Percentiles rank a stretch among this genome's conserved stretches.
These are phyloP conservation scores for Ladona fulva DNA, from an alignment of 1,140 invertebrate species.

Conservation along the genomic window DNA sequence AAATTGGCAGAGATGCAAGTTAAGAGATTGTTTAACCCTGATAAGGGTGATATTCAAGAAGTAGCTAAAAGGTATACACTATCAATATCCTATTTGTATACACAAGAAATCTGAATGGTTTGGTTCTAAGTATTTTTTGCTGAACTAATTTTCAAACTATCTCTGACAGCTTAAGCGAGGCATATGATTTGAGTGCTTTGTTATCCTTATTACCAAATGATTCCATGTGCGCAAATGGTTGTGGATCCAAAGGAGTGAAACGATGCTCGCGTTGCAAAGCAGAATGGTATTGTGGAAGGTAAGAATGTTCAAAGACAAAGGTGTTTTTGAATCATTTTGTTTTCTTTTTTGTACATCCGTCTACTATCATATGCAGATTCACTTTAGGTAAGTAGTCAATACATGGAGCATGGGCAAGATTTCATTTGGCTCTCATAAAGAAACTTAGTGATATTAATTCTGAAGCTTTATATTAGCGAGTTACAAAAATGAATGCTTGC, in stretches of 20 bases:
- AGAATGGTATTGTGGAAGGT: constrained; percentile 44
- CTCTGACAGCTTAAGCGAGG: constrained; percentile 21
- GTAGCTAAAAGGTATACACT: constrained; percentile 36
- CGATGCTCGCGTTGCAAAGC: constrained; percentile 42
- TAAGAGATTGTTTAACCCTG: constrained; percentile 39
- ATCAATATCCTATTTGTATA: background rate
- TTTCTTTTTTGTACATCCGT: too few relatives aligned
- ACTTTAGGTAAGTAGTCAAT: too few relatives aligned
- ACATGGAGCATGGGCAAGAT: too few relatives aligned
- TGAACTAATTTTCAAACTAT: constrained; percentile 5
- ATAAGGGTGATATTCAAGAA: constrained; percentile 39
- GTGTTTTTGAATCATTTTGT: too few relatives aligned
- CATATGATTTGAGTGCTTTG: constrained; percentile 40
- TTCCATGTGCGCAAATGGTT: constrained; percentile 33
- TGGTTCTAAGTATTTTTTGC: too few relatives aligned
- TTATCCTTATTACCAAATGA: constrained; percentile 31
- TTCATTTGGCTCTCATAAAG: too few relatives aligned
- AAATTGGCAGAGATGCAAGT: constrained; percentile 47
- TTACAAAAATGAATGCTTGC: too few relatives aligned
- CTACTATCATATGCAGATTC: too few relatives aligned
- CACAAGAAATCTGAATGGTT: background rate
- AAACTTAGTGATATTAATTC: too few relatives aligned
- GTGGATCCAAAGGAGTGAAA: constrained; percentile 34
- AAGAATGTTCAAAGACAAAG: constrained; percentile 15
- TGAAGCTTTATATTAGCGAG: too few relatives aligned